Conservation (phyloP, 2,888 invertebrate species). For the Chloroclystis v-ata region DNA sequence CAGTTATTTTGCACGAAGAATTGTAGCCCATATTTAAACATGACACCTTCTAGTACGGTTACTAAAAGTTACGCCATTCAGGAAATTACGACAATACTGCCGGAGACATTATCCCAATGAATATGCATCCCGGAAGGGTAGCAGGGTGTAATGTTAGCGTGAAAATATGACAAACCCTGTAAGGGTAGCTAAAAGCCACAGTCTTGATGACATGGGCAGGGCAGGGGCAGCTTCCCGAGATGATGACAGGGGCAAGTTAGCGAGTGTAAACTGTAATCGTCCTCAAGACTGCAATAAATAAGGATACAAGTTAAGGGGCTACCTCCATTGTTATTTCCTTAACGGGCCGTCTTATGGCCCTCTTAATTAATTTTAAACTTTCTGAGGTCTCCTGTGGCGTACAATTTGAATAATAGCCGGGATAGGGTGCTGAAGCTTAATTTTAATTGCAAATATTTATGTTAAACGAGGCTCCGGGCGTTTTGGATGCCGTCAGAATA, state of each 20-base stretch:
- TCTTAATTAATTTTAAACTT: slow-evolving; percentile 79
- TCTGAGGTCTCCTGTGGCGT: slow-evolving; percentile 75
- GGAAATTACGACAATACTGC: slow-evolving; percentile 35
- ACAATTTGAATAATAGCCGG: slow-evolving; percentile 75
- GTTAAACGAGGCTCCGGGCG: slow-evolving; percentile 61
- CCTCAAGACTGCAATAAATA: slow-evolving; percentile 66
- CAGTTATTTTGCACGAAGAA: neutral
- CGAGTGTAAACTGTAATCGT: slow-evolving; percentile 45
- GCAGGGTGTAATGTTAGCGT: slow-evolving; percentile 28
- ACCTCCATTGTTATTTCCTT: slow-evolving; percentile 74
- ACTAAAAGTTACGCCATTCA: slow-evolving; percentile 29
- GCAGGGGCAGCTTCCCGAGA: slow-evolving; percentile 45
- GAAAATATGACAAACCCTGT: slow-evolving; percentile 44
- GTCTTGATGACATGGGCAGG: slow-evolving; percentile 57
- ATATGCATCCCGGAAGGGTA: slow-evolving; percentile 50
- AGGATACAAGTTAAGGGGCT: slow-evolving; percentile 57
- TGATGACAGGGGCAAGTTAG: slow-evolving; percentile 51
- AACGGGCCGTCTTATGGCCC: slow-evolving; percentile 76
- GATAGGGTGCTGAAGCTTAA: slow-evolving; percentile 71
- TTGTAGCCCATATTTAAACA: neutral
- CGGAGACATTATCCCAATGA: slow-evolving; percentile 40
- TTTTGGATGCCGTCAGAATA: slow-evolving; percentile 48
- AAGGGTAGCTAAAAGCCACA: slow-evolving; percentile 49
- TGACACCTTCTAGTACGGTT: neutral
- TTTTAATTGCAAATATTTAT: slow-evolving; percentile 79